Percentiles rank a stretch among this genome's conserved stretches.
Conservation (phyloP, 1,140 invertebrate species). For the Rhopalosiphum padi region DNA sequence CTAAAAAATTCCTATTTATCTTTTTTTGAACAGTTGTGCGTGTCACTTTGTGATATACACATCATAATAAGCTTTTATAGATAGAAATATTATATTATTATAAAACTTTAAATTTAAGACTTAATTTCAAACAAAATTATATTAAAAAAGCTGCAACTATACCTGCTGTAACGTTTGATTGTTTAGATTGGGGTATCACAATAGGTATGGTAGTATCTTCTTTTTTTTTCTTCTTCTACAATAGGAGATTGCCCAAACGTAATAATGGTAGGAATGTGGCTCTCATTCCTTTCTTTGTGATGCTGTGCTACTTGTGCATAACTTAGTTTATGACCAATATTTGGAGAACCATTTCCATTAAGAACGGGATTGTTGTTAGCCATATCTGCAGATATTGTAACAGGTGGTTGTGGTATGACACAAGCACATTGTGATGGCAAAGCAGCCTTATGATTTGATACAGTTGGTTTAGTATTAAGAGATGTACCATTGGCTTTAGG, state of each 20-base stretch:
- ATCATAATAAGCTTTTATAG: too few species aligned
- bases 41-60: too few species aligned
- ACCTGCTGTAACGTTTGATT: conserved; percentile 44
- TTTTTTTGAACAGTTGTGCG: too few species aligned
- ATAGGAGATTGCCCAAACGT: conserved; percentile 50
- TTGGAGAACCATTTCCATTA: conserved; percentile 47
- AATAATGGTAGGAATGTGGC: conserved; percentile 17
- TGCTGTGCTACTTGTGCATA: conserved; percentile 86
- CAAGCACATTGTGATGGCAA: conserved; percentile 38
- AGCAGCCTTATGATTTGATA: conserved; percentile 50
- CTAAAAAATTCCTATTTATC: too few species aligned
- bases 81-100: too few species aligned
- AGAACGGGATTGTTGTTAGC: conserved; percentile 51
- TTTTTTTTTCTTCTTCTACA: conserved; percentile 59
- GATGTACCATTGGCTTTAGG: conserved; percentile 50
- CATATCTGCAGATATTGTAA: conserved; percentile 45
- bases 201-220: conserved; percentile 26
- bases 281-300: conserved; percentile 67
- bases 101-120: too few species aligned
- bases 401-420: conserved; percentile 55
- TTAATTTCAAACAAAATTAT: too few species aligned
- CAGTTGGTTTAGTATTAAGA: conserved; percentile 44
- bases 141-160: not conserved
- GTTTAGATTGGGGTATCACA: conserved; percentile 39
- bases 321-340: conserved; percentile 68